Evolutionary conservation across 2,113 vertebrate species (phyloP).

Genomic region (Hemibates koningsi): DNA sequence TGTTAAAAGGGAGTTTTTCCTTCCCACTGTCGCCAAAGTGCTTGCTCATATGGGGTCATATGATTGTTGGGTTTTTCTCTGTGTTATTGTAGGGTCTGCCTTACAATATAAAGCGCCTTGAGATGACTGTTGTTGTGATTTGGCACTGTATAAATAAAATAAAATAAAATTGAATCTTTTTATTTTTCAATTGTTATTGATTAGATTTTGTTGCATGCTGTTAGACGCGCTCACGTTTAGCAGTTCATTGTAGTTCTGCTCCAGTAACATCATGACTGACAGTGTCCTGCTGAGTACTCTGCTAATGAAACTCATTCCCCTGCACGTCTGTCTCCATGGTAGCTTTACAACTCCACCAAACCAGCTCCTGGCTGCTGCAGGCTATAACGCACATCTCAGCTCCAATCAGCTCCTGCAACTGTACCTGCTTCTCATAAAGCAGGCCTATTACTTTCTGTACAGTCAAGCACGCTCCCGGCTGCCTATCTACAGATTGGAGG

Average conservation of each 20-base stretch:
- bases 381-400: background rate
- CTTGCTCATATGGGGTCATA: background rate
- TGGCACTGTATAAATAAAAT: rapidly evolving
- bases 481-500: background rate
- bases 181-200: background rate
- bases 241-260: conserved; percentile 13
- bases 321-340: conserved; percentile 52
- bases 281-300: conserved; percentile 26
- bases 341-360: conserved; percentile 1
- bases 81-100: background rate
- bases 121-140: background rate
- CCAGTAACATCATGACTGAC: conserved; percentile 37
- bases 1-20: background rate
- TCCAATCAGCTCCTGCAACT: background rate
- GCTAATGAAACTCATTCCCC: conserved; percentile 60
- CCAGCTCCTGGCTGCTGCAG: background rate
- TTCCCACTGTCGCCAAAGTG: rapidly evolving
- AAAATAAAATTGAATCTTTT: background rate
- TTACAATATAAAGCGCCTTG: background rate
- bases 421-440: background rate
- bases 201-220: background rate
- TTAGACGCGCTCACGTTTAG: background rate
- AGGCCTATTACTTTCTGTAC: background rate
- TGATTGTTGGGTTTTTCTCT: background rate
- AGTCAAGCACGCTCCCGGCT: background rate